Evolutionary conservation across 2,113 vertebrate genomes (phyloP).

Genomic region (Xiphorhynchus elegans): DNA sequence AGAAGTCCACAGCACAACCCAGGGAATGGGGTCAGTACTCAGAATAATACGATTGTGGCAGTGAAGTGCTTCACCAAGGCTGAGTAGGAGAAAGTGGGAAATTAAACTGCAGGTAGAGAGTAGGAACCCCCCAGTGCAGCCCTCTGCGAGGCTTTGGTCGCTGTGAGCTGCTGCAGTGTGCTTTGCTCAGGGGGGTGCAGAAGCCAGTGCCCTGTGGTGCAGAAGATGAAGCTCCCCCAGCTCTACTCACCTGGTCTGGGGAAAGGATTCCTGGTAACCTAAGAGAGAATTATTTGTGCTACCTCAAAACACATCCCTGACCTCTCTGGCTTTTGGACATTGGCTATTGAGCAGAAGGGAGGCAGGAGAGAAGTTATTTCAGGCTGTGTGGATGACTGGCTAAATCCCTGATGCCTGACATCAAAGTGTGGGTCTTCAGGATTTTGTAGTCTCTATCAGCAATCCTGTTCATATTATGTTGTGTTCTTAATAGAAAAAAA

Average conservation of each 20-base stretch:
- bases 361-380: not conserved
- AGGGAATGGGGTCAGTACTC: not conserved
- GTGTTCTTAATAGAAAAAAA: not conserved
- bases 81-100: not conserved
- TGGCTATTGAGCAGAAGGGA: not conserved
- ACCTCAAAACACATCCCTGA: not conserved
- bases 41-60: not conserved
- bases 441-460: not conserved
- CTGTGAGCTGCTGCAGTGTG: not conserved
- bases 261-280: not conserved
- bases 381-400: not conserved
- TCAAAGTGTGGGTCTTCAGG: not conserved
- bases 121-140: not conserved
- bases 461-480: not conserved
- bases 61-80: not conserved
- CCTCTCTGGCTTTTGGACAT: not conserved
- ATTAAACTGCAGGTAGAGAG: not conserved
- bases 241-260: not conserved
- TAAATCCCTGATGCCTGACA: not conserved
- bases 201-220: fast-evolving
- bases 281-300: not conserved
- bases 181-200: not conserved
- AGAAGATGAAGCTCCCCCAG: not conserved
- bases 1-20: not conserved
- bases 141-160: not conserved